Evolutionary conservation across 2,888 invertebrate genomes (phyloP).

Genomic region (Therioaphis trifolii): DNA sequence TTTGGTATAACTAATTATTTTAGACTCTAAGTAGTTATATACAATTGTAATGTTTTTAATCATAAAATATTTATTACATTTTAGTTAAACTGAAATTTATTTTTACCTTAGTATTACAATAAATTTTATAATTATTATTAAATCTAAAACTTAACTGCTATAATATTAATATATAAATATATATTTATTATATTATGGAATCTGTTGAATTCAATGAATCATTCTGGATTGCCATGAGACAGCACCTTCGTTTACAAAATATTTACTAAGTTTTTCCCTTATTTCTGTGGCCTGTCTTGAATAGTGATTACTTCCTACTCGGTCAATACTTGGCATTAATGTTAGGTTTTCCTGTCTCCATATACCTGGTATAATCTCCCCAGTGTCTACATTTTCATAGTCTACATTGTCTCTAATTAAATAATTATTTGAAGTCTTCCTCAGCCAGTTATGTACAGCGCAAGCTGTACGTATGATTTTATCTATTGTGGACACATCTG

Average conservation of each 20-base stretch:
- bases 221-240: constrained; percentile 63
- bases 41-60: not conserved
- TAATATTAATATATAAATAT: constrained; percentile 11
- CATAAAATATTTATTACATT: constrained; percentile 4
- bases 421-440: constrained; percentile 11
- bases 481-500: no score
- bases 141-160: constrained; percentile 11
- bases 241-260: constrained; percentile 64
- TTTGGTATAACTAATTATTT: constrained; percentile 30
- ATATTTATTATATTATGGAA: constrained; percentile 3
- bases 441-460: constrained; percentile 29
- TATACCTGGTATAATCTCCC: constrained; percentile 22
- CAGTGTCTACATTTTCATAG: constrained; percentile 20
- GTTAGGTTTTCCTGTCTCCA: not conserved
- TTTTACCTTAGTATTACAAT: constrained; percentile 11
- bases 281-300: constrained; percentile 61
- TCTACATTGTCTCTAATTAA: not conserved
- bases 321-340: constrained; percentile 27
- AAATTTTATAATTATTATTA: constrained; percentile 7
- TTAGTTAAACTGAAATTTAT: constrained; percentile 5
- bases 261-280: constrained; percentile 63
- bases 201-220: constrained; percentile 1
- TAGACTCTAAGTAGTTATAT: constrained; percentile 16
- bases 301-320: constrained; percentile 67
- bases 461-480: not conserved